A percentile compares a stretch with the other conserved stretches of the same genome.
phyloP scores from a whole-genome alignment of 53 echinoderm and acorn worm species.

The Actinopyga echinites region DNA sequence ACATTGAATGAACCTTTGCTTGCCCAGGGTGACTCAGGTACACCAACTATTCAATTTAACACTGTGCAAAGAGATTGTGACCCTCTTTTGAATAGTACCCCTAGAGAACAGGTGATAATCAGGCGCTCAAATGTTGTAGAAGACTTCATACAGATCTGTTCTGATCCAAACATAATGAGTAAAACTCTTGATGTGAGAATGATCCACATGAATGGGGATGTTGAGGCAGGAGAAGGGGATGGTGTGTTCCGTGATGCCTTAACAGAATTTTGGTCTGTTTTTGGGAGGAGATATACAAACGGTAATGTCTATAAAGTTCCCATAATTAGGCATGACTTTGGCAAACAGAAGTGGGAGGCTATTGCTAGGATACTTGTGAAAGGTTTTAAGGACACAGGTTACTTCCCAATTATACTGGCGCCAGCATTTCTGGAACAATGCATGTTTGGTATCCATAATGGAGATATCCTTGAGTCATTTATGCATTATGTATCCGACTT shows the following conservation, averaged over 20 bases:
- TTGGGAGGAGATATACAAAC: not conserved
- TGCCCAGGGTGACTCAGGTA: not conserved
- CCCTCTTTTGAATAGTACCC: too few species aligned
- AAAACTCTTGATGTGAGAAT: not conserved
- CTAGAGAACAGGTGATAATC: not conserved
- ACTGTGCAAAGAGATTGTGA: not conserved
- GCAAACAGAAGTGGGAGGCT: not conserved
- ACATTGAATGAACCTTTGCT: too few species aligned
- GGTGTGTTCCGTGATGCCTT: not conserved
- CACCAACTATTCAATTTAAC: too few species aligned
- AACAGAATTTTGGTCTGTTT: not conserved
- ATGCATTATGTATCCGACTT: not conserved
- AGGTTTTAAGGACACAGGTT: not conserved
- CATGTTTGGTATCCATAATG: not conserved
- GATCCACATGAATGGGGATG: not conserved
- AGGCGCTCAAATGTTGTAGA: conserved; percentile 3
- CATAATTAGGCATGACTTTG: conserved; percentile 5
- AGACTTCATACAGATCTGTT: not conserved
- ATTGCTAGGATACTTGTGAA: not conserved
- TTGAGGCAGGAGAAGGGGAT: conserved; percentile 5
- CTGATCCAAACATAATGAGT: not conserved
- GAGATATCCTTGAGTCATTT: not conserved
- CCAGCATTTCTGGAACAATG: not conserved
- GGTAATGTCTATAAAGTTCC: not conserved
- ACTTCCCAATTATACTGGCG: not conserved